A percentile compares a stretch with the other conserved stretches of the same genome.
Evolutionary conservation across 2,113 vertebrate genomes (phyloP).

Genomic region (Cyanoderma ruficeps): DNA sequence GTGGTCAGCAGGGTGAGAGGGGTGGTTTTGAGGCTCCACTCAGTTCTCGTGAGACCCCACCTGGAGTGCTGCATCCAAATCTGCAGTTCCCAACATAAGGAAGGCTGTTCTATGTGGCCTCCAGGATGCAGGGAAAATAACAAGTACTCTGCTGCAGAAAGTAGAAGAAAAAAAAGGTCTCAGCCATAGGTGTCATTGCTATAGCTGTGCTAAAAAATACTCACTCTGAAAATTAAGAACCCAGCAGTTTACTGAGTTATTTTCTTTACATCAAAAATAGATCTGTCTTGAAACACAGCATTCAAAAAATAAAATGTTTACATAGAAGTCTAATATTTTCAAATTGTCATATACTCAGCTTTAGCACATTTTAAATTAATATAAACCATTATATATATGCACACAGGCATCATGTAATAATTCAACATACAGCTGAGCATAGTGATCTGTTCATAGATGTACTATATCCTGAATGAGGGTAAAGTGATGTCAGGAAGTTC

Average conservation of each 20-base stretch:
- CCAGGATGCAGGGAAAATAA: background rate
- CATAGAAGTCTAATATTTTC: background rate
- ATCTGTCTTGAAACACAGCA: background rate
- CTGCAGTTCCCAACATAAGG: background rate
- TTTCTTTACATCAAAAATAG: background rate
- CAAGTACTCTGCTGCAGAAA: background rate
- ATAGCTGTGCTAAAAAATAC: background rate
- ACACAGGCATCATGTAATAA: background rate
- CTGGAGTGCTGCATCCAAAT: background rate
- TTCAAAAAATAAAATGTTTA: background rate
- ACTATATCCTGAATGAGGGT: background rate
- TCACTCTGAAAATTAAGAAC: background rate
- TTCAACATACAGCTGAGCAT: background rate
- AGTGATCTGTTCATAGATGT: background rate
- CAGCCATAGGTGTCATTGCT: background rate
- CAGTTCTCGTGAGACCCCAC: background rate
- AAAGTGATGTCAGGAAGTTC: background rate
- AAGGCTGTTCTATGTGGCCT: background rate
- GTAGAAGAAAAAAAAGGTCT: background rate
- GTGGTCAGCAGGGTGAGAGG: background rate
- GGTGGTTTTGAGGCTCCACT: background rate
- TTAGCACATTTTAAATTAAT: background rate
- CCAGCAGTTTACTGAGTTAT: background rate
- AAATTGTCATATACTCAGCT: background rate
- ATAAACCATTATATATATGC: background rate